Evolutionary conservation across 2,113 vertebrate species (phyloP), one percentile per base, ranked within the genome.

Genomic region (Gopherus evgoodei): DNA sequence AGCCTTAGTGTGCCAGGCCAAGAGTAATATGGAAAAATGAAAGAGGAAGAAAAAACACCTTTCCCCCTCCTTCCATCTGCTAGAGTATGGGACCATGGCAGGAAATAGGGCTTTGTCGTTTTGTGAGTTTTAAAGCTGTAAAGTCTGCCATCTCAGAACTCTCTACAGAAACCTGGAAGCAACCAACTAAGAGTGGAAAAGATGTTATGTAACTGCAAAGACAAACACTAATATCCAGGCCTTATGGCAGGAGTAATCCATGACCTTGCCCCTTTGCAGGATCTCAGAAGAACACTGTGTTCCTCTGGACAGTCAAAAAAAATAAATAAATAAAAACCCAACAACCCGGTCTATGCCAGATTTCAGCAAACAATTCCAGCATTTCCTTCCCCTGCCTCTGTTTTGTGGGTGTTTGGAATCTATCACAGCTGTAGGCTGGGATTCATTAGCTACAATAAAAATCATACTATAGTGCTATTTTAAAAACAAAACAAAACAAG

Each of bases 391-490:
- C 93, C 93, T 96, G 96, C 96, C 93, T 95, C 94, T 97, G 93
- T 92, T 96, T 92, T 85, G 95, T 96, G 97, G 94, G 97, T 97
- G 95, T 97, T 97, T 97, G 96, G 97, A 96, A 95, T 92, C 93
- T 96, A 94, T 97, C 21, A 2, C 38, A 9, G 96, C 94, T 96
- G 95, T 96, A 94, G 97, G 97, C 94, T 96, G 97, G 95, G 95
- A 96, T 94, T 97, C 96, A 97, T 97, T 97, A 97, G 97, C 96
- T 96, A 97, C 95, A 96, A 97, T 95, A 96, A 97, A 97, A 94
- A 92, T 82, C 16, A 14, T 90, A 95, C 91, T 94, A 94, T 92
- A 86, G 91, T 94, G 90, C 89, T 87, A 88, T 31, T 1, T 75
- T 13, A 31, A 72, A 35, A 50, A 47, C 78, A 5, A 3, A 53